Base-by-base conservation (phyloP, 2,888 invertebrate species). In the Philopedon plagiatum region DNA sequence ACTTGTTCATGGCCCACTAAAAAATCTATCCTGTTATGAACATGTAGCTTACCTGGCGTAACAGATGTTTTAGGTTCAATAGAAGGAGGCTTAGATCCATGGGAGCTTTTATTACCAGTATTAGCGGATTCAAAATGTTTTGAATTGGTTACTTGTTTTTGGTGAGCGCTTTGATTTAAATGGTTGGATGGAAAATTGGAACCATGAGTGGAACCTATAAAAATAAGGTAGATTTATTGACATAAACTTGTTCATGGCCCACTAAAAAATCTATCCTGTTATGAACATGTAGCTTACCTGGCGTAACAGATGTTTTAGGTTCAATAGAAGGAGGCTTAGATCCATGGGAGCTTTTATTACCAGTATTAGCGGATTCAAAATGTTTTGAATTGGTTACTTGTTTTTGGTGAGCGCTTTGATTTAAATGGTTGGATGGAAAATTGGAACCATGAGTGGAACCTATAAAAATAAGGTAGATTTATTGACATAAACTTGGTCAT, bases 21-120 rank as follows among this genome's bases (percentile, higher is more conserved):
- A n/a, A 41, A 41, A n/a, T 39, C 1, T 13, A 11, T 39, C 11
- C 2, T 5, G 11, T 39, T 11, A 5, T 18, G 7, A 9, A 51
- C 51, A 19, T 51, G 21, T 32, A 13, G 13, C 37, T 56, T 8
- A 63, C 56, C 64, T 56, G n/a, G 32, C 7, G 54, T 56, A 9
- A 46, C 56, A 1, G 64, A 56, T 18, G 64, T 41, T 23, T 65
- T 65, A 51, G 56, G 56, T 34, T 56, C 64, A 56, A 41, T 41
- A 9, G n/a, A 1, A 11, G 64, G 69, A 5, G 39, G 54, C 23
- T 41, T 34, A 18, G 64, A 39, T 29, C 19, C 57, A 37, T 54
- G 54, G 5, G 13, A 13, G 5, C 44, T 13, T 3, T n/a, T n/a
- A n/a, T n/a, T n/a, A n/a, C n/a, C n/a, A n/a, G n/a, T n/a, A n/a